Conservation (phyloP, 2,113 vertebrate genomes). For the human (Homo sapiens) region DNA sequence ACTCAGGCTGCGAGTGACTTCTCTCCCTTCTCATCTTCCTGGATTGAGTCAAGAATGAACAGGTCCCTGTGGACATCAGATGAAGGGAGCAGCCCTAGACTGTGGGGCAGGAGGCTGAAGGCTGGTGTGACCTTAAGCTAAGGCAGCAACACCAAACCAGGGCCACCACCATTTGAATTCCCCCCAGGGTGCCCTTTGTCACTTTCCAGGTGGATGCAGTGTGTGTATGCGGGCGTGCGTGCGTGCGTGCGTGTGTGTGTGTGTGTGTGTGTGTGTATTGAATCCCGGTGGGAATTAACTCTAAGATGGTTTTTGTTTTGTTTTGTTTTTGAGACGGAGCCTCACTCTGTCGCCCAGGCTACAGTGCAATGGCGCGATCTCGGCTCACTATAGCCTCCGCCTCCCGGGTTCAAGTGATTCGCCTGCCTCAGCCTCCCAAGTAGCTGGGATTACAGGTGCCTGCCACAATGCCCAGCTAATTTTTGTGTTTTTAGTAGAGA, state of each 20-base stretch:
- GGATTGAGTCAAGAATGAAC: not conserved
- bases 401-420: too few species aligned
- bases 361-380: too few species aligned
- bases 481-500: too few species aligned
- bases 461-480: too few species aligned
- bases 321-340: too few species aligned
- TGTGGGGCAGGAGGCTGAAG: not conserved
- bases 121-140: not conserved
- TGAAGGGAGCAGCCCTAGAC: not conserved
- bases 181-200: not conserved
- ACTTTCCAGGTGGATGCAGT: not conserved
- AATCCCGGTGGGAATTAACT: not conserved
- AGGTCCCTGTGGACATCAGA: not conserved
- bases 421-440: too few species aligned
- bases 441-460: too few species aligned
- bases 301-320: not conserved
- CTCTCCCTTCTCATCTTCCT: not conserved
- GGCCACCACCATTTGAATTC: not conserved
- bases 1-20: not conserved
- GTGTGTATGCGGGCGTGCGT: accelerated
- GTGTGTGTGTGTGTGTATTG: not conserved
- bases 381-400: too few species aligned
- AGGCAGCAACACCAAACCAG: not conserved
- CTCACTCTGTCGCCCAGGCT: too few species aligned
- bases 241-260: too few species aligned